Evolutionary conservation across 1,140 invertebrate genomes (phyloP).

Genomic region (Anastrepha obliqua): DNA sequence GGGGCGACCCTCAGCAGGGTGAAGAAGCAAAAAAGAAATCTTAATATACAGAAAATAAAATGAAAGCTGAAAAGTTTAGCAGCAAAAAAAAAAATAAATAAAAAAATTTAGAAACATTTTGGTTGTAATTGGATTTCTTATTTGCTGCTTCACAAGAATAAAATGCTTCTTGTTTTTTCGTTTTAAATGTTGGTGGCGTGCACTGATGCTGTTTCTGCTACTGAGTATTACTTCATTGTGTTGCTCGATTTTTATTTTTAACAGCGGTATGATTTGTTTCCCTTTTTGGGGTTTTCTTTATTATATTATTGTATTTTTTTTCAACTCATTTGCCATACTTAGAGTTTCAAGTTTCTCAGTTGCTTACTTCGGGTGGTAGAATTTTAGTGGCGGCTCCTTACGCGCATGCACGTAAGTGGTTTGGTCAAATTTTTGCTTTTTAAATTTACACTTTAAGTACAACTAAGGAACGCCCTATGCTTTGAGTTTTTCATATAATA

Average conservation of each 20-base stretch:
- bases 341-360: not conserved
- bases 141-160: not conserved
- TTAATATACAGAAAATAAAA: not conserved
- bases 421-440: not conserved
- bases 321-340: not conserved
- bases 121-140: conserved; percentile 47
- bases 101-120: conserved; percentile 4
- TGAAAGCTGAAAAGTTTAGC: not conserved
- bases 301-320: not conserved
- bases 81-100: not conserved
- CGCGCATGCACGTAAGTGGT: not conserved
- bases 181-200: too few species aligned
- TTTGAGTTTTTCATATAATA: too few species aligned
- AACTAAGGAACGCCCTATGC: too few species aligned
- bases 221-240: not conserved
- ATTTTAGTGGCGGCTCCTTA: not conserved
- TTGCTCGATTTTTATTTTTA: not conserved
- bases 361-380: not conserved
- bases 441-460: too few species aligned
- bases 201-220: too few species aligned
- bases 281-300: not conserved
- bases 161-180: too few species aligned
- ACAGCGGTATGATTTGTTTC: not conserved
- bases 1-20: not conserved
- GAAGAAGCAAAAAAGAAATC: too few species aligned